These are phyloP conservation scores for Drosophila algonquin DNA, from an alignment of 2,888 invertebrate species.

Conservation along the genomic window DNA sequence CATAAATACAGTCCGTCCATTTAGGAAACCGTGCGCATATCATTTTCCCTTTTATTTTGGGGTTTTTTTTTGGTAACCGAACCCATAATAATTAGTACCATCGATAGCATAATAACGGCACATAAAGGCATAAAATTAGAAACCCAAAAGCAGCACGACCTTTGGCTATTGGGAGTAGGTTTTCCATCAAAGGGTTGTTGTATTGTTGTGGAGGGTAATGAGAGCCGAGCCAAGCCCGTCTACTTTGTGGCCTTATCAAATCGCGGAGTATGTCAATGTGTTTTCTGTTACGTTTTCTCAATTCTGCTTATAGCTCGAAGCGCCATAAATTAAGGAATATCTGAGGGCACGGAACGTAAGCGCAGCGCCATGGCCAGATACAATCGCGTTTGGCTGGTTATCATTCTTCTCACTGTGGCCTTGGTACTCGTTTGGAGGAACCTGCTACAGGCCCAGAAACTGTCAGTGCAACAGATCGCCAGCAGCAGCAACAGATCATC, in stretches of 20 bases:
- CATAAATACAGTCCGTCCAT: not conserved
- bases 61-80: not conserved
- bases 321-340: not conserved
- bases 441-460: slow-evolving; percentile 16
- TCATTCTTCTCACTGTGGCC: slow-evolving; percentile 16
- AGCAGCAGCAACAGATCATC: not conserved
- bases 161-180: not conserved
- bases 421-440: slow-evolving; percentile 36
- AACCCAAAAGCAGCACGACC: not conserved
- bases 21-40: not conserved
- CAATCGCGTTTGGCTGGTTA: slow-evolving; percentile 27
- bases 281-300: not conserved
- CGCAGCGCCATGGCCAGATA: slow-evolving; percentile 26
- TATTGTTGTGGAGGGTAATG: not conserved
- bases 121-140: not conserved
- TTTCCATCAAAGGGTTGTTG: not conserved
- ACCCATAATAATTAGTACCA: not conserved
- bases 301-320: not conserved
- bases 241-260: not conserved
- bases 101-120: not conserved
- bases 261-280: not conserved
- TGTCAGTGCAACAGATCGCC: not conserved
- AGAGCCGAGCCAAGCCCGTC: not conserved
- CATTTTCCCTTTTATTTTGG: not conserved
- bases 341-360: not conserved